These are phyloP conservation scores for Yponomeuta cagnagella DNA, from an alignment of 2,888 invertebrate species.

Conservation along the genomic window DNA sequence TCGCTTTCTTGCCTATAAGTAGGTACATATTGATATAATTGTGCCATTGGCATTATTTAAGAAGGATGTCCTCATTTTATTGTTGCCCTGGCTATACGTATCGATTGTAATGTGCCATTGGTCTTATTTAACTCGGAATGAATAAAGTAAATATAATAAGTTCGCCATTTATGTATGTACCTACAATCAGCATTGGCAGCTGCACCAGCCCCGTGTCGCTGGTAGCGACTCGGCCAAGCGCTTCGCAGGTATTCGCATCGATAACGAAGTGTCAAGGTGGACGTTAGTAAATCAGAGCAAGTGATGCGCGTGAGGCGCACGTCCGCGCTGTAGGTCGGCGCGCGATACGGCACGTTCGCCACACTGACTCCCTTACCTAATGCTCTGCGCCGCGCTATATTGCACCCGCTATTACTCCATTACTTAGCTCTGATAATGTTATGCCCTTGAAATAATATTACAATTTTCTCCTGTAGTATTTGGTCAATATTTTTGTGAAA, in stretches of 20 bases:
- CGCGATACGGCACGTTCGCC: constrained; percentile 10
- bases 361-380: constrained; percentile 12
- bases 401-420: background rate
- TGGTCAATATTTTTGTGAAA: constrained; percentile 13
- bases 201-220: no score
- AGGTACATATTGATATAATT: no score
- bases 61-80: no score
- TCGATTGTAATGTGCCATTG: no score
- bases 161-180: no score
- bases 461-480: constrained; percentile 17
- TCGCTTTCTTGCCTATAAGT: no score
- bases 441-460: background rate
- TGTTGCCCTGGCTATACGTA: no score
- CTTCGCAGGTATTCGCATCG: background rate
- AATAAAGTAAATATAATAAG: no score
- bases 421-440: constrained; percentile 14
- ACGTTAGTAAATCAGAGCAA: background rate
- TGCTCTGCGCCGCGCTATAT: background rate
- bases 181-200: no score
- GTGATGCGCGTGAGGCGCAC: constrained; percentile 7
- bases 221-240: no score
- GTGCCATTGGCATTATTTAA: no score
- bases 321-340: background rate
- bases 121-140: no score
- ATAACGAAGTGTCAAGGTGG: background rate